phyloP scores from a whole-genome alignment of 2,113 vertebrate species.

The Capreolus pygargus region DNA sequence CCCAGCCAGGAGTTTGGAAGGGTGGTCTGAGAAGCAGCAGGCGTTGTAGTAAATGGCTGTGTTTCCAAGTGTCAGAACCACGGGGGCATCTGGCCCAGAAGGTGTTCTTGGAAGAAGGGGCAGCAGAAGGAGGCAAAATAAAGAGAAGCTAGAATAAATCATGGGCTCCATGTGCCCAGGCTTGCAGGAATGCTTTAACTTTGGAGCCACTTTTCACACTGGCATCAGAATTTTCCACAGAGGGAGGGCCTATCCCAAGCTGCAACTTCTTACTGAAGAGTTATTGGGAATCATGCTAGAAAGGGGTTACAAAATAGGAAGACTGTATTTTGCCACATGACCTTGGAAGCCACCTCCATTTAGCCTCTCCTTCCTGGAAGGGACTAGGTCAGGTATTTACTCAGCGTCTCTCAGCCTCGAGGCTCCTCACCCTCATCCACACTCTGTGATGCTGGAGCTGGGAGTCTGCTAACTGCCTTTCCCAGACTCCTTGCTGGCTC shows the following conservation, averaged over 20 bases:
- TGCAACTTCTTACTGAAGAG: slow-evolving; percentile 12
- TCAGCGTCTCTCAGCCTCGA: neutral
- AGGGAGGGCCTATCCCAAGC: neutral
- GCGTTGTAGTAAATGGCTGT: neutral
- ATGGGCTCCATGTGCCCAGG: slow-evolving; percentile 29
- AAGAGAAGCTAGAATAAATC: slow-evolving; percentile 58
- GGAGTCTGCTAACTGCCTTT: neutral
- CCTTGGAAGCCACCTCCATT: neutral
- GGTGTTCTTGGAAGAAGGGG: slow-evolving; percentile 50
- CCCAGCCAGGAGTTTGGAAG: neutral
- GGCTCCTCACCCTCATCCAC: neutral
- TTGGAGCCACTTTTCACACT: slow-evolving; percentile 25
- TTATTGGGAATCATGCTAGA: slow-evolving; percentile 10
- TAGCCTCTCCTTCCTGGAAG: neutral
- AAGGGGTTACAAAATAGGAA: slow-evolving; percentile 18
- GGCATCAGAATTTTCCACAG: slow-evolving; percentile 57
- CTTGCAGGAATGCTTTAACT: slow-evolving; percentile 55
- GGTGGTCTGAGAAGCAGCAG: neutral
- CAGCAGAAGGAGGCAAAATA: slow-evolving; percentile 21
- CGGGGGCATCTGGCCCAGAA: slow-evolving; percentile 43
- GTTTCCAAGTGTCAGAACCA: slow-evolving; percentile 33
- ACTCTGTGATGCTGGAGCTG: neutral
- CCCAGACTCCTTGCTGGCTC: neutral
- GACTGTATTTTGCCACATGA: neutral
- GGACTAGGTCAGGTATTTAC: neutral